Base-by-base conservation (phyloP, 2,113 vertebrate genomes). In the Bucco capensis region DNA sequence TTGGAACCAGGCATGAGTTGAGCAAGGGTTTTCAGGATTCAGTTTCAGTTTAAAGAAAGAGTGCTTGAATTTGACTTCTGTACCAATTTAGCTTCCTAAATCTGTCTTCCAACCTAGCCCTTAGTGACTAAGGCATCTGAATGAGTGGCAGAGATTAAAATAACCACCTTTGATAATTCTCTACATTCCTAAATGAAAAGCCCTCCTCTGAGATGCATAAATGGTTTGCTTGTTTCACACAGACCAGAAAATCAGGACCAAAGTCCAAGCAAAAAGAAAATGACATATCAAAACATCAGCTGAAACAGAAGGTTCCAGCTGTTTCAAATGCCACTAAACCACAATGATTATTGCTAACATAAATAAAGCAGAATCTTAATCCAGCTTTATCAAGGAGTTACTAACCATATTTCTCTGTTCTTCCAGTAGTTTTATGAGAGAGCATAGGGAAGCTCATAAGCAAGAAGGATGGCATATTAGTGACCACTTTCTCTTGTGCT, bases 301-400 rank as follows among this genome's bases (percentile, higher is more conserved):
- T 84, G 69, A 94, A 96, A 91, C 93, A 96, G 94, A 94, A 96
- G 94, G 90, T 86, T 91, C 91, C 93, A 94, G 84, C 95, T 96
- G 93, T 93, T 96, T 71, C 62, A 74, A 89, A 94, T 93, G 89
- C 81, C 93, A 95, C 71, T 95, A 91, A 96, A 90, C 92, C 94
- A 96, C 92, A 95, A 96, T 92, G 91, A 95, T 95, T 93, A 93
- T 92, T 92, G 90, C 92, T 92, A 95, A 95, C 89, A 96, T 90
- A 95, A 95, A 95, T 84, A 96, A 91, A 93, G 93, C 84, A 79
- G 95, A 93, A 87, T 92, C 89, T 94, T 93, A 95, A 95, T 95
- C 91, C 81, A 67, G 23, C 64, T 89, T 94, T 94, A 95, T 94
- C 92, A 89, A 91, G 92, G 86, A 90, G 71, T 89, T 53, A 61